phyloP scores from a whole-genome alignment of 1,140 invertebrate genomes.

The Chrysoperla carnea region DNA sequence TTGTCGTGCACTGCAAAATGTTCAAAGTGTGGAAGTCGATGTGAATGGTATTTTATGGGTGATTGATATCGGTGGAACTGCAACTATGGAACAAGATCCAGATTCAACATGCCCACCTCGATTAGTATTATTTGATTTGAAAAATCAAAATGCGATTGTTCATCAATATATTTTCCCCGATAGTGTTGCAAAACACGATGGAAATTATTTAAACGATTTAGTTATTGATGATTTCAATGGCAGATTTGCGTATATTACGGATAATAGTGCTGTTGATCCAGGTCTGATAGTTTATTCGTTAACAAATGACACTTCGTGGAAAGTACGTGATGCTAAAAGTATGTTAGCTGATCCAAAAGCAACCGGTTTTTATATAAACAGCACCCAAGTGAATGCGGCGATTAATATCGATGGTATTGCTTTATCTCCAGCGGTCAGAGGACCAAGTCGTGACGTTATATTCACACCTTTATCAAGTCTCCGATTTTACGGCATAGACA shows the following conservation, averaged over 20 bases:
- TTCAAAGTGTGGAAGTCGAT: slow-evolving; percentile 53
- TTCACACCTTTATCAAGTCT: slow-evolving; percentile 44
- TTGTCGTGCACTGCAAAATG: slow-evolving; percentile 45
- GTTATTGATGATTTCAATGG: slow-evolving; percentile 47
- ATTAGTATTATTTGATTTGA: slow-evolving; percentile 45
- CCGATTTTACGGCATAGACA: slow-evolving; percentile 38
- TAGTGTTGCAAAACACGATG: slow-evolving; percentile 27
- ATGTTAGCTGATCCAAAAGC: slow-evolving; percentile 39
- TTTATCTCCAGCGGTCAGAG: slow-evolving; percentile 31
- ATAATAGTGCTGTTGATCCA: slow-evolving; percentile 40
- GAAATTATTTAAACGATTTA: slow-evolving; percentile 42
- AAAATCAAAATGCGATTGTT: slow-evolving; percentile 31
- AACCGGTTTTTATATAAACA: slow-evolving; percentile 33
- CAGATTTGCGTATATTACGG: slow-evolving; percentile 49
- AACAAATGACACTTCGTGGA: slow-evolving; percentile 41
- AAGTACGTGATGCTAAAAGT: slow-evolving; percentile 36
- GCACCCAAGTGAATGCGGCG: slow-evolving; percentile 27
- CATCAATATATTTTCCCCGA: slow-evolving; percentile 33
- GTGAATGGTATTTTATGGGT: slow-evolving; percentile 49
- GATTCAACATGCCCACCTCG: slow-evolving; percentile 38
- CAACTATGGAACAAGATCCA: slow-evolving; percentile 16
- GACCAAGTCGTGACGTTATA: slow-evolving; percentile 32
- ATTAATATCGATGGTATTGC: slow-evolving; percentile 47
- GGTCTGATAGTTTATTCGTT: slow-evolving; percentile 50
- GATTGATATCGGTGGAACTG: slow-evolving; percentile 39